Percentiles rank a stretch among this genome's conserved stretches.
Evolutionary conservation across 2,888 invertebrate species (phyloP).

Genomic region (Cataglyphis cursor): DNA sequence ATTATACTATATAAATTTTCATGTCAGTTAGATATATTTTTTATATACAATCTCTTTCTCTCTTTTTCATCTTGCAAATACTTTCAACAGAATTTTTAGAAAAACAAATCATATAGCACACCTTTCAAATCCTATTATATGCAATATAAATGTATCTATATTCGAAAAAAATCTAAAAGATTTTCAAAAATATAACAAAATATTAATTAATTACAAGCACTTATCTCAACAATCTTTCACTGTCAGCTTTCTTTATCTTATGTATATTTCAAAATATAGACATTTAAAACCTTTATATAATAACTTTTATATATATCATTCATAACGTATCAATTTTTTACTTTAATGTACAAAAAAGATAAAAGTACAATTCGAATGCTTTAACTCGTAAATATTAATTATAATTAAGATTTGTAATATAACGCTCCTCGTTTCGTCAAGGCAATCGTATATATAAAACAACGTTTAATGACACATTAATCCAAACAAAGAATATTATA

Average conservation of each 20-base stretch:
- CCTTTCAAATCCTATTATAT: not conserved
- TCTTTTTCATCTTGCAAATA: not conserved
- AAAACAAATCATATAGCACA: not conserved
- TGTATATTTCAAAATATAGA: not conserved
- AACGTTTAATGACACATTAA: slow-evolving; percentile 22
- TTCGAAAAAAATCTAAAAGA: not conserved
- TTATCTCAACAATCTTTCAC: not conserved
- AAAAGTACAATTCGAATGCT: not conserved
- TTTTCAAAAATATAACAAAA: not conserved
- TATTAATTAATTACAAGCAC: not conserved
- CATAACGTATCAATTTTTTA: not conserved
- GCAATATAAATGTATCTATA: not conserved
- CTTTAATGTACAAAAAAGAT: not conserved
- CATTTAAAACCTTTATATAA: not conserved
- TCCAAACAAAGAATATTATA: slow-evolving; percentile 29
- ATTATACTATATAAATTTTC: slow-evolving; percentile 25
- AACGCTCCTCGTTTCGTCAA: not conserved
- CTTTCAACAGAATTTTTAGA: not conserved
- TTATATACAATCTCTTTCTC: not conserved
- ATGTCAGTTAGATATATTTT: slow-evolving; percentile 4
- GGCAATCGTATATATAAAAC: not conserved
- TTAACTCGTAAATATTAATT: slow-evolving; percentile 22
- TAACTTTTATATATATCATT: not conserved
- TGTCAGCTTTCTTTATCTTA: not conserved
- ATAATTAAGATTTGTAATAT: slow-evolving; percentile 7